These are phyloP conservation scores for Poliocrania exsul DNA, from an alignment of 2,797 vertebrate species.

Conservation along the genomic window DNA sequence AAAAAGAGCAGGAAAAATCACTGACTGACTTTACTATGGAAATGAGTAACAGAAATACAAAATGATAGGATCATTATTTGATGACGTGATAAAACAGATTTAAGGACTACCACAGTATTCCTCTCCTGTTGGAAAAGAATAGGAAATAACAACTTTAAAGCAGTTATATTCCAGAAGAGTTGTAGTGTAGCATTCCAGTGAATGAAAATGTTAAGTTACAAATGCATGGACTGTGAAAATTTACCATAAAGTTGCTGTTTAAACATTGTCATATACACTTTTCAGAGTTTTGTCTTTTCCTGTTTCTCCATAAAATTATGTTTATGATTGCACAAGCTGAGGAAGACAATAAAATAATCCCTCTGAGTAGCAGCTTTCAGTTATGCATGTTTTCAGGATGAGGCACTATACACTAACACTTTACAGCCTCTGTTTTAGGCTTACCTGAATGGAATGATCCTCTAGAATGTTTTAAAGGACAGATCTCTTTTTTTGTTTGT, in stretches of 20 bases:
- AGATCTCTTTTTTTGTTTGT: background rate
- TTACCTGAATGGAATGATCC: background rate
- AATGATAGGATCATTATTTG: background rate
- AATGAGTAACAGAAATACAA: constrained; percentile 44
- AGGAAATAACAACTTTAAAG: background rate
- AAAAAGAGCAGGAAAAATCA: background rate
- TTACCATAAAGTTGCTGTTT: background rate
- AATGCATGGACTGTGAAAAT: background rate
- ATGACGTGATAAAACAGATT: constrained; percentile 22
- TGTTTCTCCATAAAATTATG: background rate
- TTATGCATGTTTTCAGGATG: background rate
- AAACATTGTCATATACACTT: rapidly evolving
- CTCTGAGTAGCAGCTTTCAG: background rate
- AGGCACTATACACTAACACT: background rate
- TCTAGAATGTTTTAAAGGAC: background rate
- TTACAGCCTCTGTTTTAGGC: background rate
- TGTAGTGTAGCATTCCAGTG: background rate
- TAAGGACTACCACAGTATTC: background rate
- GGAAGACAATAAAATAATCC: background rate
- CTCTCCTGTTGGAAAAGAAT: background rate
- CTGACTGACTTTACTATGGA: background rate
- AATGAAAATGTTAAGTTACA: background rate
- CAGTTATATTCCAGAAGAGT: background rate
- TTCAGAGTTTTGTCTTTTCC: background rate
- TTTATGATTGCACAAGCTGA: background rate